A percentile compares a stretch with the other conserved stretches of the same genome.
Evolutionary conservation across 2,888 invertebrate species (phyloP).

Genomic region (Rhamnusium bicolor): DNA sequence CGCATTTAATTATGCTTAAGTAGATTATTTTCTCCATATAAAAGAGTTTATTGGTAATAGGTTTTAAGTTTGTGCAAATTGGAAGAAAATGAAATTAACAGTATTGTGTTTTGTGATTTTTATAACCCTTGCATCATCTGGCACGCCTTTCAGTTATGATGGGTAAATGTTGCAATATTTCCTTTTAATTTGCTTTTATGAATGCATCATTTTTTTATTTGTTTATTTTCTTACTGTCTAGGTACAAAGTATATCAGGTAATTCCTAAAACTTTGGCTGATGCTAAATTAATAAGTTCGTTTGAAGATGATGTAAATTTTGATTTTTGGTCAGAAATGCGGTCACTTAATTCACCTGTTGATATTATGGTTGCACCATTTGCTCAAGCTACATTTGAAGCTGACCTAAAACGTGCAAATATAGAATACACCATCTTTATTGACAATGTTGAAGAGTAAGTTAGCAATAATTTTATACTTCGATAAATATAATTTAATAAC

Average conservation of each 20-base stretch:
- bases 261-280: conserved; percentile 63
- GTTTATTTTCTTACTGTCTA: conserved; percentile 41
- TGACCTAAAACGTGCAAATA: conserved; percentile 53
- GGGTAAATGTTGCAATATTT: neutral
- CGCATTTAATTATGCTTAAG: neutral
- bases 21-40: neutral
- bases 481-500: too few species aligned
- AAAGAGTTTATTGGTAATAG: neutral
- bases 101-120: neutral
- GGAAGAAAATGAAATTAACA: neutral
- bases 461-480: neutral
- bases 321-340: conserved; percentile 57
- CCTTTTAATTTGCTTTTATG: too few species aligned
- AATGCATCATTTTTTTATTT: neutral
- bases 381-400: conserved; percentile 47
- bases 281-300: conserved; percentile 58
- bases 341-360: conserved; percentile 33
- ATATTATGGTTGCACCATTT: conserved; percentile 53
- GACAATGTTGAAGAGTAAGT: conserved; percentile 62
- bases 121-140: neutral
- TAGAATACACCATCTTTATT: conserved; percentile 59
- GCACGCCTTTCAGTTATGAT: neutral
- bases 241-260: conserved; percentile 69
- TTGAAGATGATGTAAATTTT: conserved; percentile 51
- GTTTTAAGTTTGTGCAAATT: neutral